Base-by-base conservation (phyloP, 2,888 invertebrate genomes). In the Homarus gammarus region DNA sequence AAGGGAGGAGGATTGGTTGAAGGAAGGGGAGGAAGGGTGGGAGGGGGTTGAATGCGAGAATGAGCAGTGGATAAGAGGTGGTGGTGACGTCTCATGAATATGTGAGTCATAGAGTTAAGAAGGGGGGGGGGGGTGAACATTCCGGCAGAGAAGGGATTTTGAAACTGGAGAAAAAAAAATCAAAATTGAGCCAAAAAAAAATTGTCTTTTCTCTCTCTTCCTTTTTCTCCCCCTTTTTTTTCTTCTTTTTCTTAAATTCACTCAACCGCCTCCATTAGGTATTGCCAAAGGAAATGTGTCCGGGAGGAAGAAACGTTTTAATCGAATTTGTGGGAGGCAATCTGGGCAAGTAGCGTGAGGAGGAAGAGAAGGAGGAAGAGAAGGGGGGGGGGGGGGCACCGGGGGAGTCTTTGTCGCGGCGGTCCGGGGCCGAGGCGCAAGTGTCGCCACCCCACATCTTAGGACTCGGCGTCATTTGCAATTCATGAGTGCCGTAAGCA, bases 401-500 rank as follows among this genome's bases (percentile, higher is more conserved):
- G 5, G 78, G 51, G 10, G 1, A 5, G 61, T 0, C 33, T 31
- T 12, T 15, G 79, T 51, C 33, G 36, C n/a, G 61, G 27, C 12
- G 27, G 10, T 36, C n/a, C 40, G 38, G 22, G 36, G n/a, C n/a
- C n/a, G 15, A 61, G 56, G n/a, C 64, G 38, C 64, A 64, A 81
- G 81, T 40, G 64, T 38, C 64, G 40, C 64, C 61, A 8, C 12
- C 27, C 12, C 18, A 12, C 56, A 36, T 6, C n/a, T 64, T 40
- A 5, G 22, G 38, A 36, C 22, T 61, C 44, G 2, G 27, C 44
- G 81, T 61, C 64, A 64, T 81, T 81, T 81, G 81, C 81, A 81
- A 81, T 81, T 81, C 81, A 64, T 64, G 81, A 64, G 81, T 56
- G 64, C 12, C 56, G 81, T 79, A 79, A 64, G 81, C 36, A 81